These are phyloP conservation scores for Embidobia sp. DNA, from an alignment of 2,888 invertebrate genomes.

Conservation along the genomic window DNA sequence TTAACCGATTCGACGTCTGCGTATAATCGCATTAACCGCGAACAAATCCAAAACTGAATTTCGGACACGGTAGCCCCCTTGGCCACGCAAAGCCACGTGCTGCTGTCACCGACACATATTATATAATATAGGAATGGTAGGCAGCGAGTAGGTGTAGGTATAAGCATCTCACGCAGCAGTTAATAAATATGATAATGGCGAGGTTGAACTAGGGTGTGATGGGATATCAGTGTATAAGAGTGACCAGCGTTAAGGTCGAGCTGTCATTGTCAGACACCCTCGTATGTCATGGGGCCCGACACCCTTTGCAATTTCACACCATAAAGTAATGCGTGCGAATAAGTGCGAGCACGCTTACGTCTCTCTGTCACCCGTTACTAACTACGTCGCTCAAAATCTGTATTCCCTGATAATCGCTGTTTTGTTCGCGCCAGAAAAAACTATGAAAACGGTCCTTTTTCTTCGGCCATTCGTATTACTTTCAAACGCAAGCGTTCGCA, in stretches of 20 bases:
- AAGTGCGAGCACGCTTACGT: constrained; percentile 50
- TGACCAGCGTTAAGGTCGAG: constrained; percentile 78
- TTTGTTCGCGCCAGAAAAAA: constrained; percentile 4
- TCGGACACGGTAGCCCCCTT: constrained; percentile 52
- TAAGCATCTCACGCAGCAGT: constrained; percentile 78
- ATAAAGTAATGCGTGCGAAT: constrained; percentile 61
- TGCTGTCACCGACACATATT: constrained; percentile 81
- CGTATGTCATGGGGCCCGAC: constrained; percentile 74
- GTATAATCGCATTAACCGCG: constrained; percentile 72
- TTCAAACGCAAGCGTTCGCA: no score
- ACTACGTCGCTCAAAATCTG: no score
- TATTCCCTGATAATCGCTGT: constrained; percentile 24
- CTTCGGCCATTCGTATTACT: no score
- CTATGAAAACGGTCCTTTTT: no score
- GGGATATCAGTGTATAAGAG: constrained; percentile 78
- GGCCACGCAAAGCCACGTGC: constrained; percentile 80
- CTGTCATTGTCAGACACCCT: constrained; percentile 80
- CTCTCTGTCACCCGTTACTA: constrained; percentile 3
- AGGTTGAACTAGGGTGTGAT: constrained; percentile 68
- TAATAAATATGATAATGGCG: constrained; percentile 82
- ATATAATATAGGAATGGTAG: constrained; percentile 80
- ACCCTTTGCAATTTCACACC: constrained; percentile 61
- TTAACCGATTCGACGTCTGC: constrained; percentile 37
- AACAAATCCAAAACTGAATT: constrained; percentile 69
- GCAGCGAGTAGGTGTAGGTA: constrained; percentile 78